Conservation (phyloP, 2,113 vertebrate species). For the Albula glossodonta region DNA sequence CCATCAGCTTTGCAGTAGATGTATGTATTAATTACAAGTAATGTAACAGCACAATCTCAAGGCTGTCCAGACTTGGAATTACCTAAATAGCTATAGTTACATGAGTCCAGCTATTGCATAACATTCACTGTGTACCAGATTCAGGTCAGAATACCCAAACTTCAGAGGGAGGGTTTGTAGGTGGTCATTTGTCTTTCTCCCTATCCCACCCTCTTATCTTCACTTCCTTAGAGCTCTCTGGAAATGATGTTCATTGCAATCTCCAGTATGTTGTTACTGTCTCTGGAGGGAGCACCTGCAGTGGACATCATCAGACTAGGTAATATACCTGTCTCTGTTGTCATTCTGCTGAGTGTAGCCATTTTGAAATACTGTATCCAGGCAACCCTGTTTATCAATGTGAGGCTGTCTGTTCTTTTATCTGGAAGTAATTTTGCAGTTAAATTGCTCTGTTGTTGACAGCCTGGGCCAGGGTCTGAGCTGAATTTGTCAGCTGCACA, state of each 20-base stretch:
- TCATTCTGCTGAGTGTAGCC: conserved; percentile 8
- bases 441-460: neutral
- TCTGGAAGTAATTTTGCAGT: neutral
- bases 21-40: neutral
- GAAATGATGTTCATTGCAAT: conserved; percentile 8
- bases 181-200: conserved; percentile 21
- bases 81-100: neutral
- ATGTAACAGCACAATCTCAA: neutral
- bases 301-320: neutral
- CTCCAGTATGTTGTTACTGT: conserved; percentile 6
- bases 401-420: neutral
- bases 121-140: neutral
- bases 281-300: conserved; percentile 18
- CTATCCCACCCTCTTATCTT: neutral
- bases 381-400: conserved; percentile 12
- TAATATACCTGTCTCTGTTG: neutral
- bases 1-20: neutral
- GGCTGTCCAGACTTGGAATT: neutral
- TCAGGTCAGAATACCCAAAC: neutral
- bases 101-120: neutral
- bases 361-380: conserved; percentile 10
- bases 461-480: neutral
- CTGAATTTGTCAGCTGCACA: neutral
- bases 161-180: conserved; percentile 4
- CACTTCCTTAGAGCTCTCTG: neutral